A percentile compares a stretch with the other conserved stretches of the same genome.
These are phyloP conservation scores for Plectus sambesii DNA, from an alignment of 1,140 invertebrate genomes.

Conservation along the genomic window DNA sequence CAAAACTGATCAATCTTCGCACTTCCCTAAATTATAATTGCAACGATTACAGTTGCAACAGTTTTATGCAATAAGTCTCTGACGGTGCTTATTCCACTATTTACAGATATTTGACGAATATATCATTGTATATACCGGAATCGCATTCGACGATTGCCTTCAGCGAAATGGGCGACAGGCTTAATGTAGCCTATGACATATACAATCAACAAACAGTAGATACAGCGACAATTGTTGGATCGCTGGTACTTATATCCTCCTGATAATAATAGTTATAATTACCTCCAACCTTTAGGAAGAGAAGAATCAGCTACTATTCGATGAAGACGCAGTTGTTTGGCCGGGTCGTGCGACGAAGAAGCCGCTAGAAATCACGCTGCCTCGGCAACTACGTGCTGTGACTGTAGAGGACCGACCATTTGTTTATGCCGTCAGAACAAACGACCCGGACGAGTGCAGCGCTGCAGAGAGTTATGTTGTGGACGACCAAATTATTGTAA, in stretches of 20 bases:
- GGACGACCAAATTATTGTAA: constrained; percentile 27
- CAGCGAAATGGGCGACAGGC: constrained; percentile 36
- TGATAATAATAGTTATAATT: too few relatives aligned
- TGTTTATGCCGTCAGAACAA: constrained; percentile 31
- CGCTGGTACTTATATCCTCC: too few relatives aligned
- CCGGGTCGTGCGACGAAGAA: constrained; percentile 25
- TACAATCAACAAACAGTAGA: constrained; percentile 29
- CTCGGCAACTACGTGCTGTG: constrained; percentile 34
- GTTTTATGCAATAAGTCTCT: too few relatives aligned
- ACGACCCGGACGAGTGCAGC: constrained; percentile 16
- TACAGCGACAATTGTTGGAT: too few relatives aligned
- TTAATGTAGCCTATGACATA: constrained; percentile 34
- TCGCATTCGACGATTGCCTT: constrained; percentile 26
- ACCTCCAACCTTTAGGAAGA: too few relatives aligned
- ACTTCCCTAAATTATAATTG: too few relatives aligned
- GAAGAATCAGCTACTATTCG: constrained; percentile 23
- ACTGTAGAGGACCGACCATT: constrained; percentile 38
- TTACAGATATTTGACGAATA: too few relatives aligned
- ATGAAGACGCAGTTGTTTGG: constrained; percentile 38
- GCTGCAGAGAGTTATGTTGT: constrained; percentile 22
- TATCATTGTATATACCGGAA: constrained; percentile 3
- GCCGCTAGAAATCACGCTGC: constrained; percentile 38
- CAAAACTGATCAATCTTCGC: too few relatives aligned
- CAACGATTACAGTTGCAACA: too few relatives aligned
- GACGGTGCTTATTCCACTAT: too few relatives aligned